Evolutionary conservation across 2,888 invertebrate species (phyloP).

Genomic region (Nemapogon koenigi): DNA sequence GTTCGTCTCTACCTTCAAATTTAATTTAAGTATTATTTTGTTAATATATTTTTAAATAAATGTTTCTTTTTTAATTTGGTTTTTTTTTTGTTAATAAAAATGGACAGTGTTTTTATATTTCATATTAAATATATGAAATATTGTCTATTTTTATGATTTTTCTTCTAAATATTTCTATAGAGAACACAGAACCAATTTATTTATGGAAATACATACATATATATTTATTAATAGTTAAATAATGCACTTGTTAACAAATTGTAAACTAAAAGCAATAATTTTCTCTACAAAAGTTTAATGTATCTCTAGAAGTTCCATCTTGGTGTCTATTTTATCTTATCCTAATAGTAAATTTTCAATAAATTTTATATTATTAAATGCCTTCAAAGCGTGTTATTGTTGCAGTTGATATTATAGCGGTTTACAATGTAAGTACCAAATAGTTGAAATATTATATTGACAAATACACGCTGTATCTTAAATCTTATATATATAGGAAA

Average conservation of each 20-base stretch:
- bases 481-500: too few species aligned
- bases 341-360: background rate
- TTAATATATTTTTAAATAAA: background rate
- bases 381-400: too few species aligned
- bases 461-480: too few species aligned
- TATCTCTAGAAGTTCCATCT: slow-evolving; percentile 3
- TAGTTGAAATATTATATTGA: too few species aligned
- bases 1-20: background rate
- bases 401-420: too few species aligned
- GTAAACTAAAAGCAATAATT: slow-evolving; percentile 54
- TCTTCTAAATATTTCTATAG: slow-evolving; percentile 1
- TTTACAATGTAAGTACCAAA: too few species aligned
- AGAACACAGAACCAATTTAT: slow-evolving; percentile 35
- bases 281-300: slow-evolving; percentile 28
- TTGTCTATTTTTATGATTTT: background rate
- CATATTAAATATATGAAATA: background rate
- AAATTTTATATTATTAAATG: background rate
- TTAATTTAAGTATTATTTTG: background rate
- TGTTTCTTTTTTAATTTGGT: background rate
- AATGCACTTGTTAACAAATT: slow-evolving; percentile 39
- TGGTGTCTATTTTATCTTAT: slow-evolving; percentile 3
- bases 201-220: slow-evolving; percentile 23
- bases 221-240: slow-evolving; percentile 22
- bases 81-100: background rate
- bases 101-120: background rate